A percentile compares a stretch with the other conserved stretches of the same genome.
These are phyloP conservation scores for Chirona hameri DNA, from an alignment of 2,888 invertebrate genomes.

Conservation along the genomic window DNA sequence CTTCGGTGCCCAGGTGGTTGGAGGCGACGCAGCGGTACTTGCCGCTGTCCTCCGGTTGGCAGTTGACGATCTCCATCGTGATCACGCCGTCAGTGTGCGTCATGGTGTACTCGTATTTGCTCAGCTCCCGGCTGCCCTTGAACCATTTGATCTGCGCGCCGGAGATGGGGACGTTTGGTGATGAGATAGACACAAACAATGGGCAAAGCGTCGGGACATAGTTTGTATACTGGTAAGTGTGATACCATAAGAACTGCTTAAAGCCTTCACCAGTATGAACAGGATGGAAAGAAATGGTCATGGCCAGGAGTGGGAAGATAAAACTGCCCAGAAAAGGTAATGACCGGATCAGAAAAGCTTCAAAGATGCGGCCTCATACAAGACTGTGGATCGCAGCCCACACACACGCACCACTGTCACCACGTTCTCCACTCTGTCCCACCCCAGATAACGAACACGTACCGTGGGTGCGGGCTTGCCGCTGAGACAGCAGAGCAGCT, in stretches of 20 bases:
- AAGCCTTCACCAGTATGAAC: too few relatives aligned
- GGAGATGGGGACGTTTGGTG: not conserved
- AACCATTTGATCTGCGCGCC: constrained; percentile 46
- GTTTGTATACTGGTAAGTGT: too few relatives aligned
- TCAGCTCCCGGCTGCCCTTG: constrained; percentile 89
- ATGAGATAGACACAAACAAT: too few relatives aligned
- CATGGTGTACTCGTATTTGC: constrained; percentile 86
- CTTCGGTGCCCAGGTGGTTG: constrained; percentile 90
- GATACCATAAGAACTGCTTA: too few relatives aligned
- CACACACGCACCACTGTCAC: too few relatives aligned
- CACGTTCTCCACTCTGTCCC: not conserved
- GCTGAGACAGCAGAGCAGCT: constrained; percentile 92
- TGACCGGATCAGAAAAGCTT: too few relatives aligned
- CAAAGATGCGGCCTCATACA: too few relatives aligned
- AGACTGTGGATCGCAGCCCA: too few relatives aligned
- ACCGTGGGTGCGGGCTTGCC: constrained; percentile 94
- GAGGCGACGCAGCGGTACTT: constrained; percentile 91
- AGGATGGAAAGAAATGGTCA: too few relatives aligned
- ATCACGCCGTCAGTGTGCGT: constrained; percentile 91
- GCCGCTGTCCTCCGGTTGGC: constrained; percentile 91
- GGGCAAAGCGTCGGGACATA: too few relatives aligned
- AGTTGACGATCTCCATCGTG: constrained; percentile 93
- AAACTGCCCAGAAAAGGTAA: too few relatives aligned
- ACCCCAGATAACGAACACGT: constrained; percentile 38
- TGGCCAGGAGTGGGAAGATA: too few relatives aligned